A percentile compares a stretch with the other conserved stretches of the same genome.
Conservation (phyloP, 2,888 invertebrate species). For the Volucella inanis region DNA sequence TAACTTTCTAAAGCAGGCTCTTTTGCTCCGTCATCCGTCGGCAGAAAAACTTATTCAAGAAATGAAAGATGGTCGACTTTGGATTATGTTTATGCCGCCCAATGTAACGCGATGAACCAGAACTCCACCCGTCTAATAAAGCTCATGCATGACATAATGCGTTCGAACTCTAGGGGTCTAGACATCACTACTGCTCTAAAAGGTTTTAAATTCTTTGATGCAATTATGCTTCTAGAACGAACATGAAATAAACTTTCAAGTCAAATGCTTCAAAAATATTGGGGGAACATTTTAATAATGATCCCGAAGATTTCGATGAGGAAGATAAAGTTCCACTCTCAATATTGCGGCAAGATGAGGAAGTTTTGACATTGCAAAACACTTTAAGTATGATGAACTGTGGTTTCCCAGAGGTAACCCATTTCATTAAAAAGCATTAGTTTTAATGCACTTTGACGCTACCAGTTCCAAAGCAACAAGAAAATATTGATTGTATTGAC, state of each 20-base stretch:
- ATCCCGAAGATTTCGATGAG: too few relatives aligned
- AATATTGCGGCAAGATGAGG: too few relatives aligned
- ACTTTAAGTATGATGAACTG: background rate
- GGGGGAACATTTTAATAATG: background rate
- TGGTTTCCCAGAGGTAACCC: background rate
- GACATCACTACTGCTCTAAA: conserved; percentile 9
- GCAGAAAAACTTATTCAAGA: background rate
- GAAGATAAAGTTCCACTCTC: too few relatives aligned
- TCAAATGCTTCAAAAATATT: conserved; percentile 2
- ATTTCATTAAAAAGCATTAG: background rate
- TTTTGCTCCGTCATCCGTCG: background rate
- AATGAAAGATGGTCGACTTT: conserved; percentile 6
- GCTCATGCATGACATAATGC: conserved; percentile 16
- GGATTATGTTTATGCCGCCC: conserved; percentile 2
- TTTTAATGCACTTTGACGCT: background rate
- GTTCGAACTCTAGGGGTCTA: conserved; percentile 15
- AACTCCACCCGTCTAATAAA: conserved; percentile 3
- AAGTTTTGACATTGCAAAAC: too few relatives aligned
- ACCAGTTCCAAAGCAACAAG: too few relatives aligned
- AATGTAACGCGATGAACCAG: conserved; percentile 6
- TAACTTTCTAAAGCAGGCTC: background rate
- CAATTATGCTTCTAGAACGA: conserved; percentile 1
- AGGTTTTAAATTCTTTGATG: background rate
- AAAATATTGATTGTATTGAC: too few relatives aligned
- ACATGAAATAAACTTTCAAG: conserved; percentile 10